These are phyloP conservation scores for Isurus oxyrinchus DNA, from an alignment of 2,113 vertebrate species.

Conservation along the genomic window DNA sequence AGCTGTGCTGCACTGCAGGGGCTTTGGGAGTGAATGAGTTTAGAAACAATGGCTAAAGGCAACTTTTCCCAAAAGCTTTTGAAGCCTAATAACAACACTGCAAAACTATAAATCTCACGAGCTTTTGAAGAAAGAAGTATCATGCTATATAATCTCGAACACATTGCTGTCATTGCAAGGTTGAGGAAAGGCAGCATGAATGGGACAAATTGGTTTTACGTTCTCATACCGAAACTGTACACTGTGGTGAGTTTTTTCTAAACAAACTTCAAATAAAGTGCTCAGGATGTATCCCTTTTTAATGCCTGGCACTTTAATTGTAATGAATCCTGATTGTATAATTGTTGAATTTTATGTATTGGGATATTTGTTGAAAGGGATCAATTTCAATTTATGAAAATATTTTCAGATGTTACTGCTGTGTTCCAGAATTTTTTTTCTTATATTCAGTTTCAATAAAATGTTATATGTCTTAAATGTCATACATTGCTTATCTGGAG, in stretches of 20 bases:
- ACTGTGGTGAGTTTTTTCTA: not conserved
- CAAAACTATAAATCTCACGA: not conserved
- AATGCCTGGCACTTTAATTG: not conserved
- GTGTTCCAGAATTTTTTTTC: not conserved
- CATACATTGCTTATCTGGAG: not conserved
- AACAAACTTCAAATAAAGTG: not conserved
- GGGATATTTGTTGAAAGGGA: not conserved
- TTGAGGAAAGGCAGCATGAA: not conserved
- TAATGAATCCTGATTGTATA: not conserved
- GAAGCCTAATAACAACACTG: not conserved
- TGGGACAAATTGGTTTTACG: not conserved
- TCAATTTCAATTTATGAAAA: slow-evolving; percentile 8
- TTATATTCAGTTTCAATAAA: not conserved
- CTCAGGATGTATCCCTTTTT: not conserved
- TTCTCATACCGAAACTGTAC: not conserved
- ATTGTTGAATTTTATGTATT: not conserved
- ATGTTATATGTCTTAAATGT: not conserved
- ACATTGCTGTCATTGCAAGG: not conserved
- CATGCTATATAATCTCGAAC: not conserved
- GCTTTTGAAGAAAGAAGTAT: not conserved
- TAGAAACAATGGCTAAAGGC: not conserved
- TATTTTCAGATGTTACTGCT: not conserved
- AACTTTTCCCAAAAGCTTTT: not conserved
- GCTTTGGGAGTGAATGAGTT: not conserved
- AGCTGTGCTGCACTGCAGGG: not conserved